phyloP scores from a whole-genome alignment of 1,140 invertebrate species.

The Aphelenchoides besseyi region DNA sequence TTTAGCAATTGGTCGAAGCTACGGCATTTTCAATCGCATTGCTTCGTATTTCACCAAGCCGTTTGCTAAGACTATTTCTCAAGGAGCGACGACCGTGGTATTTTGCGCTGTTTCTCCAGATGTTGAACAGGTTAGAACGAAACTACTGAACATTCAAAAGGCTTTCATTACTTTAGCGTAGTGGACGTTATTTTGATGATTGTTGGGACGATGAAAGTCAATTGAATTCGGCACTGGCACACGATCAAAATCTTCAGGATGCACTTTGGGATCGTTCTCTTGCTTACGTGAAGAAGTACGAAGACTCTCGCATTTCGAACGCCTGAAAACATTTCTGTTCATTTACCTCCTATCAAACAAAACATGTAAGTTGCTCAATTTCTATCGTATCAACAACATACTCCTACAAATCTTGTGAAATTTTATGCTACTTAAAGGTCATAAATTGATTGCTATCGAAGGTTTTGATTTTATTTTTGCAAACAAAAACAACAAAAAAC shows the following conservation, averaged over 20 bases:
- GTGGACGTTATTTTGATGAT: slow-evolving; percentile 39
- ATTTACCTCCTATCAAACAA: too few species aligned
- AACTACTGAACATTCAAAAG: too few species aligned
- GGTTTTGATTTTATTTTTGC: background rate
- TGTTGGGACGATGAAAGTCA: slow-evolving; percentile 24
- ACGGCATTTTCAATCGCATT: slow-evolving; percentile 20
- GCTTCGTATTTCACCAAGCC: slow-evolving; percentile 11
- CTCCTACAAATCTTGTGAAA: too few species aligned
- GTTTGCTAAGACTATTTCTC: slow-evolving; percentile 51
- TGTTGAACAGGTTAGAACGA: slow-evolving; percentile 26
- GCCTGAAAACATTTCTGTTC: background rate
- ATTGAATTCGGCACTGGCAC: slow-evolving; percentile 8
- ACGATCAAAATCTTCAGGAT: slow-evolving; percentile 26
- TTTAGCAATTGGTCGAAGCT: slow-evolving; percentile 17
- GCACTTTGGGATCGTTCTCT: slow-evolving; percentile 19
- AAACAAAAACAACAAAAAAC: background rate
- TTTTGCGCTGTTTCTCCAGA: slow-evolving; percentile 56
- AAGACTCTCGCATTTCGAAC: slow-evolving; percentile 9
- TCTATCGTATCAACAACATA: too few species aligned
- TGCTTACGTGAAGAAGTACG: slow-evolving; percentile 17
- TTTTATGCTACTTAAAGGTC: too few species aligned
- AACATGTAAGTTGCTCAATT: too few species aligned
- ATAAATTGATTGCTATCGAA: too few species aligned
- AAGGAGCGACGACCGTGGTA: slow-evolving; percentile 66
- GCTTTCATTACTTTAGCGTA: slow-evolving; percentile 4